Percentiles rank a stretch among this genome's conserved stretches.
These are phyloP conservation scores for Trematomus loennbergii DNA, from an alignment of 2,113 vertebrate genomes.

Conservation along the genomic window DNA sequence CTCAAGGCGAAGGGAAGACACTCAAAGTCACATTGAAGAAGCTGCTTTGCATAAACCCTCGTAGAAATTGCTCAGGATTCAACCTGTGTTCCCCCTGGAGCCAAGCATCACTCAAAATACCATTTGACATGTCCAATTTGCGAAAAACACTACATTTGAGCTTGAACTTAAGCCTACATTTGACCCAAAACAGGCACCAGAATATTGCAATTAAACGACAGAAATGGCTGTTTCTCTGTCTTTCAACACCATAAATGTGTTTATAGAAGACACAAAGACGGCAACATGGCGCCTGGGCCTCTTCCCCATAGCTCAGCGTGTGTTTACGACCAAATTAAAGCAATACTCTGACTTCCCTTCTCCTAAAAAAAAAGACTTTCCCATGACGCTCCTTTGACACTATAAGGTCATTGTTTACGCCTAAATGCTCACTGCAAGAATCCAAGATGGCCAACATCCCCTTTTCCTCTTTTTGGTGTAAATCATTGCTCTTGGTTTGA, in stretches of 20 bases:
- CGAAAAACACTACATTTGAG: too few relatives aligned
- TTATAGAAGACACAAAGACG: constrained; percentile 21
- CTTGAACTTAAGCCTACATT: too few relatives aligned
- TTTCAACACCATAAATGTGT: background rate
- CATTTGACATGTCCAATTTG: too few relatives aligned
- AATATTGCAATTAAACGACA: background rate
- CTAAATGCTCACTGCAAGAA: background rate
- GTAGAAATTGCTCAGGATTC: background rate
- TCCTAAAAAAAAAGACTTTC: constrained; percentile 50
- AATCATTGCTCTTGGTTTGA: background rate
- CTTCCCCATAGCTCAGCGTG: constrained; percentile 51
- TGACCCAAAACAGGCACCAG: background rate
- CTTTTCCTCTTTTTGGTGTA: constrained; percentile 17
- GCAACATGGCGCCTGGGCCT: constrained; percentile 22
- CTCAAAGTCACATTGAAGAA: background rate
- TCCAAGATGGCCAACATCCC: constrained; percentile 19
- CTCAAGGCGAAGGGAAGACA: background rate
- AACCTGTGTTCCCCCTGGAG: too few relatives aligned
- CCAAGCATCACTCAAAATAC: too few relatives aligned
- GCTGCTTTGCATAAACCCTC: background rate
- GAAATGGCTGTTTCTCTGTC: background rate
- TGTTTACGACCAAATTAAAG: constrained; percentile 62
- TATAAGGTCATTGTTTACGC: constrained; percentile 41
- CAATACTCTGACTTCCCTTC: constrained; percentile 6
- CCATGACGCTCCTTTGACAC: constrained; percentile 36